Conservation (phyloP, 2,888 invertebrate genomes). For the Poecilobothrus nobilitatus region DNA sequence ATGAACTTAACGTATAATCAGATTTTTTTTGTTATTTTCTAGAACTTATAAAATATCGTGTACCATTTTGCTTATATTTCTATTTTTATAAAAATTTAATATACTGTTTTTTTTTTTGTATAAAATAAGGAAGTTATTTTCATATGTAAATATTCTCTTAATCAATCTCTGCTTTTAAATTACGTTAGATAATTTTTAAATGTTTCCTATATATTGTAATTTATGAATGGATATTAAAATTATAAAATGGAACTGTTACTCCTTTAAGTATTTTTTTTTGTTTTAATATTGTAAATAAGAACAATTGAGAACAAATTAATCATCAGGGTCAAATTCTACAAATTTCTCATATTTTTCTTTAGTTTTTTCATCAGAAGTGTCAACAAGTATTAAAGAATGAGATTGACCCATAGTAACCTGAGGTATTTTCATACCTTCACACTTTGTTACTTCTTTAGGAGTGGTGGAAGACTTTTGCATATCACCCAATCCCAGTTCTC, state of each 20-base stretch:
- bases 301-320: conserved; percentile 29
- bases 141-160: neutral
- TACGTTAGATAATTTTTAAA: neutral
- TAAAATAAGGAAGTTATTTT: neutral
- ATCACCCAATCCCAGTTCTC: conserved; percentile 87
- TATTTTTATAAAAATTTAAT: neutral
- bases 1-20: neutral
- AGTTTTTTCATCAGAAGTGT: conserved; percentile 48
- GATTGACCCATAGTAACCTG: conserved; percentile 77
- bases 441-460: conserved; percentile 74
- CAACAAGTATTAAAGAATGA: conserved; percentile 63
- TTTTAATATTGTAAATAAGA: neutral
- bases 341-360: conserved; percentile 48
- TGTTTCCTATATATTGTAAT: neutral
- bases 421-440: conserved; percentile 67
- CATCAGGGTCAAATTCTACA: conserved; percentile 46
- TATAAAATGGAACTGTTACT: neutral
- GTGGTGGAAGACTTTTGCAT: conserved; percentile 77
- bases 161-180: neutral
- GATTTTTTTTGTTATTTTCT: neutral
- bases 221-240: neutral
- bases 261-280: no score
- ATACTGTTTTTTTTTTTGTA: neutral
- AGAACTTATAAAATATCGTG: conserved; percentile 1
- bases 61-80: conserved; percentile 1